phyloP scores from a whole-genome alignment of 1,140 invertebrate species.

The Polypedilum pembai region DNA sequence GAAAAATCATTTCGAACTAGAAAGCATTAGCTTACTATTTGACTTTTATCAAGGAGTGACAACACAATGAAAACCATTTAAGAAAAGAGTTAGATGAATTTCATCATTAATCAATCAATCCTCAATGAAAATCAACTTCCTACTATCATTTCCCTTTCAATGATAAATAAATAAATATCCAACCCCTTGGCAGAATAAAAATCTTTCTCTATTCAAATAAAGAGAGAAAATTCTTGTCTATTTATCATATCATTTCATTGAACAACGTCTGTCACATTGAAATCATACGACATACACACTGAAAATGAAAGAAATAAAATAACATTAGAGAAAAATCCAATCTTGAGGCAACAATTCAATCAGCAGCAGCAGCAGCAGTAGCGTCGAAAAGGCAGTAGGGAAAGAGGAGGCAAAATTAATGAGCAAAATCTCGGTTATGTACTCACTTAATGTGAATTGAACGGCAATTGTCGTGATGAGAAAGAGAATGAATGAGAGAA shows the following conservation, averaged over 20 bases:
- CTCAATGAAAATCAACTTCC: too few species aligned
- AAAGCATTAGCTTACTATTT: too few species aligned
- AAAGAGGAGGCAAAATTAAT: constrained; percentile 7
- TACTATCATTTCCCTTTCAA: too few species aligned
- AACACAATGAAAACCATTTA: too few species aligned
- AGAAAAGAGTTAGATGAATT: background rate
- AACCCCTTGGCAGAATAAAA: too few species aligned
- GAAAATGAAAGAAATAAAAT: background rate
- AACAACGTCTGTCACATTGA: constrained; percentile 9
- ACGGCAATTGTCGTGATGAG: background rate
- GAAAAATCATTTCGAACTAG: background rate
- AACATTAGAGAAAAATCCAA: constrained; percentile 14
- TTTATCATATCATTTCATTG: background rate
- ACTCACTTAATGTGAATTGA: background rate
- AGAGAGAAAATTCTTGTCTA: background rate
- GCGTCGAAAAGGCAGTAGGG: background rate
- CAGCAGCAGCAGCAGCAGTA: background rate
- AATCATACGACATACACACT: background rate
- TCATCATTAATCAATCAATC: background rate
- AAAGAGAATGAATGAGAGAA: too few species aligned
- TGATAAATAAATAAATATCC: too few species aligned
- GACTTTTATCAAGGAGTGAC: too few species aligned
- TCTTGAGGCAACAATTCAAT: constrained; percentile 22
- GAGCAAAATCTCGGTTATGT: constrained; percentile 1
- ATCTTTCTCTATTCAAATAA: background rate